Base-by-base conservation (phyloP, 1,140 invertebrate species). In the Eumaeus atala region DNA sequence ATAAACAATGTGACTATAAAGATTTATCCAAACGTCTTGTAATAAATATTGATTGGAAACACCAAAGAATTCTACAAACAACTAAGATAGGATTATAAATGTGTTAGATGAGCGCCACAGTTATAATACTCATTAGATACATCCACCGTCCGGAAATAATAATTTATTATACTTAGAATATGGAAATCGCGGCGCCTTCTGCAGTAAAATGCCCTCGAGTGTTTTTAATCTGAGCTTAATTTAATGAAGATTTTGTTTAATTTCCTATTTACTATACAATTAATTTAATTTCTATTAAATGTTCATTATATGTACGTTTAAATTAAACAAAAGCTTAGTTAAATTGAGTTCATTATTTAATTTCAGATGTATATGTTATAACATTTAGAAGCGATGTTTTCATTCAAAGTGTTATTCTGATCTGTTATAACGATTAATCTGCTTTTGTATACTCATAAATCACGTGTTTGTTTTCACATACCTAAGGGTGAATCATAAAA, bases 151-250 rank as follows among this genome's bases (percentile, higher is more conserved):
- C 64, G 59, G 66, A 51, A 54, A 71, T 66, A 59, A 72, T 72
- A 68, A 83, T 76, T 81, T 77, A 81, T 81, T 63, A 68, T 71
- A 67, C 70, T 74, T 81, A 80, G 70, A 77, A 77, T 81, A 80
- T 81, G 74, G 71, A 73, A 80, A 78, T 78, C 57, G 55, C 54
- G 66, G 66, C 66, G 67, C 64, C 71, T 67, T 67, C 74, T 72
- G 74, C 70, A 61, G 58, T 56, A 52, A 71, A 68, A 74, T 62
- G 64, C 68, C 61, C 67, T 72, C 67, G 66, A 70, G 58, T 76
- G 72, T 79, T 84, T 81, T 81, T 78, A 84, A 81, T 84, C 74
- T 72, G 61, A 67, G 64, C 50, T 66, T 59, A 74, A 80, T 78
- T 80, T 78, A 83, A 78, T 78, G 74, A 76, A 78, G 67, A 80